Evolutionary conservation across 2,113 vertebrate genomes (phyloP).

Genomic region (Lethenteron reissneri): DNA sequence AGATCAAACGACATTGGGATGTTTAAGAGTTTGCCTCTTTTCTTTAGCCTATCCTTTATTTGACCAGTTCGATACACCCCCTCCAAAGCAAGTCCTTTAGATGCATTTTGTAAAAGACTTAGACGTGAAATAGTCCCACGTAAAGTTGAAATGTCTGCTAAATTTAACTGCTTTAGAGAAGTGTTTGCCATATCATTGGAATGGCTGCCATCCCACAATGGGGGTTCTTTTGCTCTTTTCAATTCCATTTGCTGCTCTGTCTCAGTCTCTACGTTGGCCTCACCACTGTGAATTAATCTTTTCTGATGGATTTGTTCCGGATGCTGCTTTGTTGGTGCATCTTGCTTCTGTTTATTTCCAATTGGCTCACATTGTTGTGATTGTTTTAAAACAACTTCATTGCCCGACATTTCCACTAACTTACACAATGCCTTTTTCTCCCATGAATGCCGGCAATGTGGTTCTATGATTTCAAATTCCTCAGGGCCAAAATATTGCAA

Average conservation of each 20-base stretch:
- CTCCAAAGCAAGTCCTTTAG: conserved; percentile 23
- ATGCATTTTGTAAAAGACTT: conserved; percentile 18
- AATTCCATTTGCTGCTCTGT: conserved; percentile 13
- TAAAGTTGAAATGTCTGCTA: neutral
- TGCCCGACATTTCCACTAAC: conserved; percentile 8
- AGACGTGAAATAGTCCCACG: conserved; percentile 9
- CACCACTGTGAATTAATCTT: conserved; percentile 7
- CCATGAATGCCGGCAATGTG: neutral
- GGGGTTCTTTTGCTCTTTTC: conserved; percentile 12
- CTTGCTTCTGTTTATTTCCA: conserved; percentile 7
- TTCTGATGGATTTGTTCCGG: conserved; percentile 7
- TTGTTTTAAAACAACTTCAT: neutral
- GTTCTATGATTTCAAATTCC: conserved; percentile 15
- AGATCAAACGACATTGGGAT: conserved; percentile 16
- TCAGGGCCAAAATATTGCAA: conserved; percentile 14
- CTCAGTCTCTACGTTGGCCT: conserved; percentile 7
- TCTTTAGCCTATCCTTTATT: conserved; percentile 9
- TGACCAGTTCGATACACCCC: conserved; percentile 20
- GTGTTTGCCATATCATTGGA: neutral
- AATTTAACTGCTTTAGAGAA: conserved; percentile 12
- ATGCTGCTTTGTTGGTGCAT: conserved; percentile 4
- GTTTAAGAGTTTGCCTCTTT: conserved; percentile 17
- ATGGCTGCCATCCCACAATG: accelerated
- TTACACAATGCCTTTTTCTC: conserved; percentile 12
- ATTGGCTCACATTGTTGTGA: conserved; percentile 2